Percentiles rank a stretch among this genome's conserved stretches.
phyloP scores from a whole-genome alignment of 2,113 vertebrate species.

The Petroica traversi region DNA sequence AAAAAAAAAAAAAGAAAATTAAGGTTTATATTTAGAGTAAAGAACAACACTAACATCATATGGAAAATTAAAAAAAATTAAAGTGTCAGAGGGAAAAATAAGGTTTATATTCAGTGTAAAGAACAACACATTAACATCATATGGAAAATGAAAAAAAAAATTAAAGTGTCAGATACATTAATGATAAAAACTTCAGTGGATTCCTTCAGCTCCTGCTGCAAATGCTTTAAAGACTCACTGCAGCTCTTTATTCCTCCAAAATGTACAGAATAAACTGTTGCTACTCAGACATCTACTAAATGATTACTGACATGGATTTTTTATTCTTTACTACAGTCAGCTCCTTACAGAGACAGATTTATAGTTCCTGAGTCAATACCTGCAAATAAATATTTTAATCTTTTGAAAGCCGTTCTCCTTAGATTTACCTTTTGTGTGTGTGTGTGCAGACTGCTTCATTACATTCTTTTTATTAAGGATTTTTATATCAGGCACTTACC shows the following conservation, averaged over 20 bases:
- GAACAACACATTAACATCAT: rapidly evolving
- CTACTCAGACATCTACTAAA: background rate
- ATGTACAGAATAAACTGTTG: background rate
- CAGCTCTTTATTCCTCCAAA: background rate
- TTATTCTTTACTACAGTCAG: background rate
- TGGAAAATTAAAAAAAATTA: background rate
- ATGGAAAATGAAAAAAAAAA: background rate
- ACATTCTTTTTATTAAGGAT: background rate
- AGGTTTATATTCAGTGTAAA: background rate
- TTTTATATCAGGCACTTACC: background rate
- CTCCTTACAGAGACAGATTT: background rate
- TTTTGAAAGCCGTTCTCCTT: background rate
- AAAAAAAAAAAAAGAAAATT: background rate
- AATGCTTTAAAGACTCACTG: background rate
- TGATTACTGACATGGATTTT: background rate
- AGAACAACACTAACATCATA: background rate
- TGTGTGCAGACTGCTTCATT: background rate
- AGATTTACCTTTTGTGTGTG: background rate
- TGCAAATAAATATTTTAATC: background rate
- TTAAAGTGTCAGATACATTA: background rate
- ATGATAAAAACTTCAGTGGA: background rate
- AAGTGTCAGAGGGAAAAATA: background rate
- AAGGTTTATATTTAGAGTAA: background rate
- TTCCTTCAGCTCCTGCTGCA: background rate
- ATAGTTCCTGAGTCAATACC: background rate